A percentile compares a stretch with the other conserved stretches of the same genome.
These are phyloP conservation scores for Gambusia affinis DNA, from an alignment of 2,113 vertebrate species.

Conservation along the genomic window DNA sequence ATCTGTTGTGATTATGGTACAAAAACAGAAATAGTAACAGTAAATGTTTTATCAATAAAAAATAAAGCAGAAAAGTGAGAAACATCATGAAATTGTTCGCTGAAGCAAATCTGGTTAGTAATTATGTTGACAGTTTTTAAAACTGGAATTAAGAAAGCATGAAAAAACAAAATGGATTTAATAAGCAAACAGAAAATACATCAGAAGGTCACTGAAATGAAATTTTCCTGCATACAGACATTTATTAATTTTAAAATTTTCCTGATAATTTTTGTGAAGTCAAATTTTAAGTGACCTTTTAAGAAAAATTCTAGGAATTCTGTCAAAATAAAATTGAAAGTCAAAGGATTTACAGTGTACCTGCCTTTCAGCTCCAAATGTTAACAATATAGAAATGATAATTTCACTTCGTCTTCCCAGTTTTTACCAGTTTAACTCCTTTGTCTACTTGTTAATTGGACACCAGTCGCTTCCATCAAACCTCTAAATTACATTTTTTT, in stretches of 20 bases:
- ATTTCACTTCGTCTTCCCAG: background rate
- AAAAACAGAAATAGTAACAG: background rate
- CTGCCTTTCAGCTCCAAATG: too few relatives aligned
- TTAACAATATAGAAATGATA: background rate
- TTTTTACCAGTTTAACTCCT: background rate
- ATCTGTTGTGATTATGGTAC: too few relatives aligned
- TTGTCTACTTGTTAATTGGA: background rate
- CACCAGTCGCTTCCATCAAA: too few relatives aligned
- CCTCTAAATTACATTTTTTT: too few relatives aligned
- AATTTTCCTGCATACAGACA: too few relatives aligned
- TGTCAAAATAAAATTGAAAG: too few relatives aligned
- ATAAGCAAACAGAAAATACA: too few relatives aligned
- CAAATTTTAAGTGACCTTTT: background rate
- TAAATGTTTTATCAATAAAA: slow-evolving; percentile 12
- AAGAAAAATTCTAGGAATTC: background rate
- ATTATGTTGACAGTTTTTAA: background rate
- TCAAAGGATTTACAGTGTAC: too few relatives aligned
- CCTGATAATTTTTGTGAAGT: background rate
- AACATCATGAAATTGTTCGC: slow-evolving; percentile 24
- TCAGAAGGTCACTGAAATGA: too few relatives aligned
- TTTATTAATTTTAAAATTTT: too few relatives aligned
- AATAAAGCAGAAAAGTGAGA: background rate
- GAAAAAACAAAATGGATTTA: background rate
- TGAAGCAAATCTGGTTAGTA: slow-evolving; percentile 27
- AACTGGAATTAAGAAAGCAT: background rate